A percentile compares a stretch with the other conserved stretches of the same genome.
phyloP scores from a whole-genome alignment of 2,888 invertebrate genomes.

The Baronia brevicornis region DNA sequence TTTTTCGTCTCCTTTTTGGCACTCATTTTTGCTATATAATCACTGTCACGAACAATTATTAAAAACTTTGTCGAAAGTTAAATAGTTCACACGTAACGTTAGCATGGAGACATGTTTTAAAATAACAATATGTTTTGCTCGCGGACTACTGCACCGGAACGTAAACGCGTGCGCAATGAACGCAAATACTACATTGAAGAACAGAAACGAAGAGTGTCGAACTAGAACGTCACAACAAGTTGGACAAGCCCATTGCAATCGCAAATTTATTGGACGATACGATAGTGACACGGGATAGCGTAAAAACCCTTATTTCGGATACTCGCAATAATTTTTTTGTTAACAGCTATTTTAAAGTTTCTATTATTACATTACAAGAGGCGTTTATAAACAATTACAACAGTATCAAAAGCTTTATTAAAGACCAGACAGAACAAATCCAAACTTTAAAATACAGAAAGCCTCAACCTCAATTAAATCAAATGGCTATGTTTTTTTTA shows the following conservation, averaged over 20 bases:
- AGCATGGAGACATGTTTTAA: slow-evolving; percentile 43
- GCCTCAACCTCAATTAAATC: no score
- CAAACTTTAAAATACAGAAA: no score
- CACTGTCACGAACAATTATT: no score
- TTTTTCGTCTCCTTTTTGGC: slow-evolving; percentile 55
- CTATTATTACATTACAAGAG: no score
- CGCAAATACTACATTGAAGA: slow-evolving; percentile 22
- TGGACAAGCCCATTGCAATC: slow-evolving; percentile 6
- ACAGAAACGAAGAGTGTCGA: slow-evolving; percentile 11
- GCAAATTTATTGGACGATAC: slow-evolving; percentile 5
- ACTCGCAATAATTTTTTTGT: no score
- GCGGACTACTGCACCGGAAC: slow-evolving; percentile 29
- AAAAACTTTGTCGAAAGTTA: no score
- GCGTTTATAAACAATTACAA: no score
- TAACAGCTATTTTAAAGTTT: no score
- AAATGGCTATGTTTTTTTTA: no score
- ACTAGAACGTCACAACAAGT: slow-evolving; percentile 15
- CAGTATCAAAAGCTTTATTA: no score
- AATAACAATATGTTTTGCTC: slow-evolving; percentile 21
- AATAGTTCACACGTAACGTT: slow-evolving; percentile 24
- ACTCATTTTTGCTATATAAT: slow-evolving; percentile 52
- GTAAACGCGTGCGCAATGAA: slow-evolving; percentile 45
- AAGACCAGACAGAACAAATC: no score
- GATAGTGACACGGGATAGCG: no score
- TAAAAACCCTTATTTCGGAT: slow-evolving; percentile 7